Evolutionary conservation across 1,140 invertebrate genomes (phyloP).

Genomic region (Doryteuthis pealeii): DNA sequence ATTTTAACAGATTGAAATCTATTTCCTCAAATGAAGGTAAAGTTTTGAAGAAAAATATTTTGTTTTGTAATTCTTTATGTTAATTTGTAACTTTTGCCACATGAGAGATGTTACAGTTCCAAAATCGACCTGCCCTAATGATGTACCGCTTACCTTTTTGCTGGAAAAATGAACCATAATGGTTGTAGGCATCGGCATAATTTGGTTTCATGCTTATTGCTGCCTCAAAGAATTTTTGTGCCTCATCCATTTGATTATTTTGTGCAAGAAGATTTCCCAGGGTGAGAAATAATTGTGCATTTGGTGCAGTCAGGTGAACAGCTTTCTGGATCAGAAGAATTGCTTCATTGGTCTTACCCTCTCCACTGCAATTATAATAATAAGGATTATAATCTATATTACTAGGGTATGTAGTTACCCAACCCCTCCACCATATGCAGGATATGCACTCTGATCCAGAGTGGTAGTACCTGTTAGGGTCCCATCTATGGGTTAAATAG

Average conservation of each 20-base stretch:
- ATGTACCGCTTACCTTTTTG: constrained; percentile 49
- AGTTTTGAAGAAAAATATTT: too few species aligned
- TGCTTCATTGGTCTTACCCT: constrained; percentile 28
- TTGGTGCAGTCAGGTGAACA: constrained; percentile 33
- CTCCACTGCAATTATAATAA: constrained; percentile 27
- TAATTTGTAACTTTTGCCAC: too few species aligned
- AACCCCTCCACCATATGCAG: too few species aligned
- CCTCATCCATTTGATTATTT: constrained; percentile 28
- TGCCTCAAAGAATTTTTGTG: constrained; percentile 31
- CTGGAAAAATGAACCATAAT: constrained; percentile 59
- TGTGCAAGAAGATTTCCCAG: constrained; percentile 33
- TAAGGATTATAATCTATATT: background rate
- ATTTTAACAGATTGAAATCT: too few species aligned
- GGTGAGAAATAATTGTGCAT: constrained; percentile 35
- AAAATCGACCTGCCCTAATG: too few species aligned
- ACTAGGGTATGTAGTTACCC: too few species aligned
- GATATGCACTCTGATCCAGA: too few species aligned
- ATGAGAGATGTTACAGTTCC: too few species aligned
- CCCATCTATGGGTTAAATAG: too few species aligned
- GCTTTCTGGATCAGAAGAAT: constrained; percentile 33
- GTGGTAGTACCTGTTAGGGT: too few species aligned
- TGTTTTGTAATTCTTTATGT: too few species aligned
- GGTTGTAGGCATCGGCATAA: constrained; percentile 55
- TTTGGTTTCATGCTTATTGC: constrained; percentile 36
- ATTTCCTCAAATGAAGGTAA: too few species aligned